phyloP scores from a whole-genome alignment of 2,888 invertebrate genomes.

The Luperina nickerlii region DNA sequence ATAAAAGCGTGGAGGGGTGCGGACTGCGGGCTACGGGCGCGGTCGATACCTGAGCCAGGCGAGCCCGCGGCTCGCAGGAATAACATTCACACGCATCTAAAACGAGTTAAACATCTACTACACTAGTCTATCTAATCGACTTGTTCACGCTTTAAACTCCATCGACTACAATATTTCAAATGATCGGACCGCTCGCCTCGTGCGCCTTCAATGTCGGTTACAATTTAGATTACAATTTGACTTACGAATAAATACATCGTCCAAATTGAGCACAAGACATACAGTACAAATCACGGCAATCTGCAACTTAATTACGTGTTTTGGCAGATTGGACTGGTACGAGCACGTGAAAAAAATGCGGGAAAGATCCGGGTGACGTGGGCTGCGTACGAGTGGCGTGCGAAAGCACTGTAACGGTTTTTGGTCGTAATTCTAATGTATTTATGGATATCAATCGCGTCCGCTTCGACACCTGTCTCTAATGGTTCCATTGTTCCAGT shows the following conservation, averaged over 20 bases:
- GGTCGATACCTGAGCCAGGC: slow-evolving; percentile 80
- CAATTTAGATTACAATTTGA: slow-evolving; percentile 60
- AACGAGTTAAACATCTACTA: slow-evolving; percentile 68
- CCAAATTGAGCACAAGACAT: slow-evolving; percentile 59
- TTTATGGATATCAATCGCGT: slow-evolving; percentile 59
- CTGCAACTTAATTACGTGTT: slow-evolving; percentile 73
- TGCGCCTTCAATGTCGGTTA: slow-evolving; percentile 53
- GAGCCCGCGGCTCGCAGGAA: slow-evolving; percentile 52
- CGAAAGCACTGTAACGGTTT: slow-evolving; percentile 56
- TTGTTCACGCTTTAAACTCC: slow-evolving; percentile 69
- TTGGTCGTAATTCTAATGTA: slow-evolving; percentile 56
- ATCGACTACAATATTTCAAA: slow-evolving; percentile 66
- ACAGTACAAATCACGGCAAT: slow-evolving; percentile 60
- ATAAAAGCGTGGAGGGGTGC: slow-evolving; percentile 68
- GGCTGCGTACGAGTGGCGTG: slow-evolving; percentile 58
- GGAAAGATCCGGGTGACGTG: slow-evolving; percentile 79
- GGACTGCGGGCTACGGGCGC: slow-evolving; percentile 79
- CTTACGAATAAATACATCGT: slow-evolving; percentile 56
- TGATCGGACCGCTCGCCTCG: slow-evolving; percentile 41
- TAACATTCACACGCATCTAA: slow-evolving; percentile 72
- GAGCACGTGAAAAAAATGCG: slow-evolving; percentile 72
- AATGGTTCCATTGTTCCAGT: slow-evolving; percentile 65
- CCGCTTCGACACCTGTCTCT: slow-evolving; percentile 65
- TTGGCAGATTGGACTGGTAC: slow-evolving; percentile 66
- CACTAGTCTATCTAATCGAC: slow-evolving; percentile 68